Evolutionary conservation across 2,113 vertebrate species (phyloP), one percentile per base, ranked within the genome.

Genomic region (Pelecanoides urinatrix): DNA sequence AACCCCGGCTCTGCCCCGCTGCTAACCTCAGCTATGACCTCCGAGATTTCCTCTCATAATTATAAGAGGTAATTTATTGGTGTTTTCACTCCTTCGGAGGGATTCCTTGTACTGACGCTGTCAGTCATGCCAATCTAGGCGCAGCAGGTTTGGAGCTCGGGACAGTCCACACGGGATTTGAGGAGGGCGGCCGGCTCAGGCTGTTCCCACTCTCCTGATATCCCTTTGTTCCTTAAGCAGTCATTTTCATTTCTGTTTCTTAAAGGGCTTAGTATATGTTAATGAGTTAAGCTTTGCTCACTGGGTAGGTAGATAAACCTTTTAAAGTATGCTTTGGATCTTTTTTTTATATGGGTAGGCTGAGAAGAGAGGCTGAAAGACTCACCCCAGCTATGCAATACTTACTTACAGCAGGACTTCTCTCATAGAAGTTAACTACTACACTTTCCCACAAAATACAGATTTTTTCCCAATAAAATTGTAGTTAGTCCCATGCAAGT

Each of bases 21-120:
- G 38, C 56, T 94, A 88, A 97, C 90, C 92, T 90, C 88, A 53
- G 75, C 88, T 66, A 13, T 89, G 96, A 96, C 85, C 83, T 91
- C 88, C 5, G 42, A 94, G 65, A 77, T 81, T 95, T 95, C 82
- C 86, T 86, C 86, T 94, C 86, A 18, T 84, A 91, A 96, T 90
- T 87, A 50, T 62, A 56, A 86, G 73, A 52, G 49, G 71, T 90
- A 92, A 71, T 94, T 97, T 96, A 92, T 89, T 44, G 7, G 79
- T 70, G 53, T 96, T 97, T 90, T 76, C 65, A 62, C 87, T 80
- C 92, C 93, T 94, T 80, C 86, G 38, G 92, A 96, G 91, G 44
- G 79, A 78, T 92, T 93, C 91, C 89, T 92, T 40, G 3, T 19
- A 32, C 89, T 87, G 89, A 15, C 1, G 7, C 74, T 91, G 94